phyloP scores from a whole-genome alignment of 2,888 invertebrate species.

The Pomacea canaliculata region DNA sequence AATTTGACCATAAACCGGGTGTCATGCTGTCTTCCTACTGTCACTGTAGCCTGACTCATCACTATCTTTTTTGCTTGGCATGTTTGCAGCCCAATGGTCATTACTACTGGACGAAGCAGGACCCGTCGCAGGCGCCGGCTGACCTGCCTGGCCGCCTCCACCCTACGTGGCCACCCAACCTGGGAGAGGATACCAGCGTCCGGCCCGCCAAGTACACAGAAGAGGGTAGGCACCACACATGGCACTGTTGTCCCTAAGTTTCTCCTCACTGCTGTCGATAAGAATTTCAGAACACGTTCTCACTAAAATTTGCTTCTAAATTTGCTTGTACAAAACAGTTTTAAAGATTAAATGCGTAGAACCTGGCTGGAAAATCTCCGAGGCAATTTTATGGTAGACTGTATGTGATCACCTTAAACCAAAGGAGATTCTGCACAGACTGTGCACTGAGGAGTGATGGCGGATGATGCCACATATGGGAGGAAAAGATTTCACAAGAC shows the following conservation, averaged over 20 bases:
- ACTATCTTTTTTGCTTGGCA: too few species aligned
- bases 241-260: neutral
- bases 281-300: neutral
- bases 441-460: too few species aligned
- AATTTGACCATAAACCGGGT: too few species aligned
- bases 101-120: constrained; percentile 90
- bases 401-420: too few species aligned
- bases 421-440: too few species aligned
- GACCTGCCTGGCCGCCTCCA: constrained; percentile 80
- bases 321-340: neutral
- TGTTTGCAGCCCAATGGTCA: constrained; percentile 83
- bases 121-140: constrained; percentile 75
- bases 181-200: constrained; percentile 52
- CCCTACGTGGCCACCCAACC: constrained; percentile 78
- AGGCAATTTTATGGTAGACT: too few species aligned
- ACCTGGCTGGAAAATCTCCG: too few species aligned
- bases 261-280: neutral
- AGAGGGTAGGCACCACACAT: constrained; percentile 62
- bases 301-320: neutral
- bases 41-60: too few species aligned
- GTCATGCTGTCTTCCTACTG: too few species aligned
- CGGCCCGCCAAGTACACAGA: constrained; percentile 68
- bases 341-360: too few species aligned
- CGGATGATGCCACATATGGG: too few species aligned
- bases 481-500: too few species aligned